These are phyloP conservation scores for Burhinus bistriatus DNA, from an alignment of 2,113 vertebrate genomes.

Conservation along the genomic window DNA sequence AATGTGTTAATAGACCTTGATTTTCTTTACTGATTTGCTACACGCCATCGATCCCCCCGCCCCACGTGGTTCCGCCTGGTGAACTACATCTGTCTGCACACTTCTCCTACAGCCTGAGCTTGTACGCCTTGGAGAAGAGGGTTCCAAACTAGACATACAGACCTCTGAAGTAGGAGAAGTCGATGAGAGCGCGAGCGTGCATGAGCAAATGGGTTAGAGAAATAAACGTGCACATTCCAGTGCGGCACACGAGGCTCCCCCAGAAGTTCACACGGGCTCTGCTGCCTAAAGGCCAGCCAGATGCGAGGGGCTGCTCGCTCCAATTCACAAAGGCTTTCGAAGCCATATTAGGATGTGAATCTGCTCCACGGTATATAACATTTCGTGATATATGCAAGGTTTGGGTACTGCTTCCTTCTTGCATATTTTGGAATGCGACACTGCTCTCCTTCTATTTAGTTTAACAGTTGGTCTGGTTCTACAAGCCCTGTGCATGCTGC, in stretches of 20 bases:
- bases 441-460: background rate
- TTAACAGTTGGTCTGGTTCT: background rate
- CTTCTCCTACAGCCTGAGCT: background rate
- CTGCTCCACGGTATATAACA: background rate
- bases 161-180: background rate
- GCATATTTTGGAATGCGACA: background rate
- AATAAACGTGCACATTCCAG: background rate
- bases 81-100: background rate
- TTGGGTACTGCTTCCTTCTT: background rate
- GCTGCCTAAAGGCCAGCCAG: background rate
- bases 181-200: accelerated
- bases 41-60: accelerated
- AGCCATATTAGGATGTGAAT: constrained; percentile 13
- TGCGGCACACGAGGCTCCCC: accelerated
- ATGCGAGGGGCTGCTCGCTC: background rate
- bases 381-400: background rate
- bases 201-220: background rate
- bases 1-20: background rate
- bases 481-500: background rate
- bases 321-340: background rate
- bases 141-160: accelerated
- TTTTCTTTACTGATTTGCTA: background rate
- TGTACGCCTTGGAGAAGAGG: background rate
- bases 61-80: accelerated
- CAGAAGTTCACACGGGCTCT: background rate